Percentiles rank a stretch among this genome's conserved stretches.
Conservation (phyloP, 2,797 vertebrate species). For the Strix occidentalis region DNA sequence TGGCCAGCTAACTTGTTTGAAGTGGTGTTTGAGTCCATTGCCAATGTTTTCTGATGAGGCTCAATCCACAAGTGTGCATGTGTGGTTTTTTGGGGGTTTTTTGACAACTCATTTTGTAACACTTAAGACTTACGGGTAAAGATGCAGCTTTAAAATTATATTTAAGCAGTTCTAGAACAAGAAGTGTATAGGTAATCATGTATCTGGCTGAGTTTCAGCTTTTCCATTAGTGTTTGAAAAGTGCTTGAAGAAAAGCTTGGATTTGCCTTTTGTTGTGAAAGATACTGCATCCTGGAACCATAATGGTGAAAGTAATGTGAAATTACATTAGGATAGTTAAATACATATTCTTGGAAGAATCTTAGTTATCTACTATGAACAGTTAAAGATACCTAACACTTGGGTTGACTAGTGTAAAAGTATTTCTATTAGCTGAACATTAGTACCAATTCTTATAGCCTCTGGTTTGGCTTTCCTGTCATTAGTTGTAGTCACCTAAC, state of each 20-base stretch:
- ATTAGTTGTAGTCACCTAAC: background rate
- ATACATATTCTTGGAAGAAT: background rate
- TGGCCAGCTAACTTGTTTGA: background rate
- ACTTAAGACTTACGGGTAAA: background rate
- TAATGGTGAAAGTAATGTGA: background rate
- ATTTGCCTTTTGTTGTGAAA: background rate
- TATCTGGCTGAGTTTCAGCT: conserved; percentile 1
- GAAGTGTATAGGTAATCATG: background rate
- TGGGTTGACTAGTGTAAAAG: background rate
- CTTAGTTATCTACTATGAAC: background rate
- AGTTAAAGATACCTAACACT: background rate
- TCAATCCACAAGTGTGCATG: background rate
- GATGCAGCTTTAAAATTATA: background rate
- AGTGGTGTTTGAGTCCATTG: background rate
- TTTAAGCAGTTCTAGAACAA: background rate
- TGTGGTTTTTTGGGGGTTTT: background rate
- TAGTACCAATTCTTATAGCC: background rate
- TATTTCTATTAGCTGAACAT: background rate
- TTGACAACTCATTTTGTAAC: background rate
- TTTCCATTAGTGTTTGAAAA: background rate
- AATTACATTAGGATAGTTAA: background rate
- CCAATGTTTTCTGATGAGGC: background rate
- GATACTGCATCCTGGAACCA: background rate
- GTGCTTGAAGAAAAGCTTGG: background rate
- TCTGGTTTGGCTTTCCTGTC: background rate